Percentiles rank a stretch among this genome's conserved stretches.
Evolutionary conservation across 2,888 invertebrate genomes (phyloP).

Genomic region (Acrobasis consociella): DNA sequence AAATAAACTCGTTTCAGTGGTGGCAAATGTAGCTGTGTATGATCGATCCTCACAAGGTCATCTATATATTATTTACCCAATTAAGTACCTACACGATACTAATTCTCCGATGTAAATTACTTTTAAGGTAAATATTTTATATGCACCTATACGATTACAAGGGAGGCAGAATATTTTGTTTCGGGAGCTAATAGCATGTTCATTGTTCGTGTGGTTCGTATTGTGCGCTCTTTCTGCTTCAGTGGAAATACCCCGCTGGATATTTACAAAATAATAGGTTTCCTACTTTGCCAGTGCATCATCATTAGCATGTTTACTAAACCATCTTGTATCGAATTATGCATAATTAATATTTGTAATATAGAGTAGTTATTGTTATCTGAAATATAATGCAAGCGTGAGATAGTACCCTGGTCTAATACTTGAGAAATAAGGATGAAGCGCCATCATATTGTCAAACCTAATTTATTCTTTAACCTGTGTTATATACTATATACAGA

Average conservation of each 20-base stretch:
- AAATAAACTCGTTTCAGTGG: not conserved
- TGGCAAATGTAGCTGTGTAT: not conserved
- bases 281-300: not conserved
- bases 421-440: not conserved
- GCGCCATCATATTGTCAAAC: no score
- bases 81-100: no score
- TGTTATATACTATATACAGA: no score
- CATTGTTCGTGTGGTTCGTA: not conserved
- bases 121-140: no score
- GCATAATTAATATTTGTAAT: not conserved
- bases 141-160: no score
- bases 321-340: not conserved
- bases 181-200: no score
- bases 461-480: no score
- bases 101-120: no score
- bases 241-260: not conserved
- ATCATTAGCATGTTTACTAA: not conserved
- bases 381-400: conserved; percentile 1
- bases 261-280: not conserved
- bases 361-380: not conserved
- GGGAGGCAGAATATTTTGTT: no score
- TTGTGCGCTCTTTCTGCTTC: not conserved
- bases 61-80: not conserved
- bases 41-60: not conserved
- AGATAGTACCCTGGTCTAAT: not conserved